Evolutionary conservation across 1,140 invertebrate genomes (phyloP).

Genomic region (Lordiphosa collinella): DNA sequence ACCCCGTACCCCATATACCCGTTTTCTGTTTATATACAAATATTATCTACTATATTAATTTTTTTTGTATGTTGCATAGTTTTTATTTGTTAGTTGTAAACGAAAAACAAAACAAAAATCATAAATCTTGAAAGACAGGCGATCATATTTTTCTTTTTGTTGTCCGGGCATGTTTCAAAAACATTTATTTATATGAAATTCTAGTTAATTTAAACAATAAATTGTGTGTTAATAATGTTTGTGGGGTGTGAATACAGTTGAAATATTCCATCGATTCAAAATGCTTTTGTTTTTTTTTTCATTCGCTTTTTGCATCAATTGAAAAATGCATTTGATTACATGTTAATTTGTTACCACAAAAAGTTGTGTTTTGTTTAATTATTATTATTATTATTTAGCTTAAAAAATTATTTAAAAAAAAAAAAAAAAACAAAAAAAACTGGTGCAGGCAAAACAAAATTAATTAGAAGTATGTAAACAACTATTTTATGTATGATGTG

Average conservation of each 20-base stretch:
- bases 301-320: constrained; percentile 27
- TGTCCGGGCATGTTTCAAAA: constrained; percentile 1
- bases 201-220: too few relatives aligned
- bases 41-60: constrained; percentile 21
- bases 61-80: constrained; percentile 54
- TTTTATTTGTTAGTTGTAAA: constrained; percentile 49
- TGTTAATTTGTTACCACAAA: constrained; percentile 5
- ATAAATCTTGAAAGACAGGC: constrained; percentile 12
- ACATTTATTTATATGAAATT: constrained; percentile 12
- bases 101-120: constrained; percentile 12
- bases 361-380: constrained; percentile 31
- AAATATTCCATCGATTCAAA: constrained; percentile 7
- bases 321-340: constrained; percentile 11
- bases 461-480: constrained; percentile 18
- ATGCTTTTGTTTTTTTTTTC: constrained; percentile 27
- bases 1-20: not conserved
- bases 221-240: too few relatives aligned
- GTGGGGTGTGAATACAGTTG: too few relatives aligned
- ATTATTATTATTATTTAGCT: constrained; percentile 40
- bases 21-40: constrained; percentile 21
- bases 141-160: too few relatives aligned
- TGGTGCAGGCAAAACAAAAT: constrained; percentile 64
- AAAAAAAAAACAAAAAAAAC: constrained; percentile 33
- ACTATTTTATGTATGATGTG: constrained; percentile 13
- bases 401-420: constrained; percentile 11